Evolutionary conservation across 2,113 vertebrate genomes (phyloP).

Genomic region (Laticauda laticaudata): DNA sequence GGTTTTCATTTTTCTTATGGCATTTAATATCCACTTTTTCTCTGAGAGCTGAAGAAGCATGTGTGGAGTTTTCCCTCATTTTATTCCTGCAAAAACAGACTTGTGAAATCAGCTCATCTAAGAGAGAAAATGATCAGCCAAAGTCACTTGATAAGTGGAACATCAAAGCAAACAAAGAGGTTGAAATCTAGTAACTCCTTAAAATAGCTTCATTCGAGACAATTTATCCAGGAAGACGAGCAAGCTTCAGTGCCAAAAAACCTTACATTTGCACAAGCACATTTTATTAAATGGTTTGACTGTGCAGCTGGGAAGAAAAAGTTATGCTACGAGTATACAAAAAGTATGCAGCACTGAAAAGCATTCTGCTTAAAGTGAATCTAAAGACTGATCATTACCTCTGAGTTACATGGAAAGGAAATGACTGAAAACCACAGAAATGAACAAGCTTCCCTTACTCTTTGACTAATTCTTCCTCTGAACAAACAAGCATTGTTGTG

Average conservation of each 20-base stretch:
- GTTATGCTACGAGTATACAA: background rate
- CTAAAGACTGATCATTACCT: constrained; percentile 34
- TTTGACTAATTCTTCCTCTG: constrained; percentile 54
- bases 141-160: background rate
- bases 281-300: background rate
- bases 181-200: background rate
- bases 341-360: background rate
- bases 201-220: background rate
- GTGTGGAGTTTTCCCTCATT: background rate
- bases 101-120: background rate
- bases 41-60: background rate
- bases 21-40: background rate
- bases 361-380: background rate
- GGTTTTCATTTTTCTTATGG: background rate
- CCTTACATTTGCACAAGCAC: too few relatives aligned
- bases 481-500: constrained; percentile 12
- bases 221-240: background rate
- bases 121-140: background rate
- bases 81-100: background rate
- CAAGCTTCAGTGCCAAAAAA: background rate
- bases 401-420: constrained; percentile 53
- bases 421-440: constrained; percentile 50
- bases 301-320: background rate
- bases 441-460: constrained; percentile 46
- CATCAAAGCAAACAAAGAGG: background rate